Evolutionary conservation across 2,888 invertebrate genomes (phyloP).

Genomic region (Uropetala carovei): DNA sequence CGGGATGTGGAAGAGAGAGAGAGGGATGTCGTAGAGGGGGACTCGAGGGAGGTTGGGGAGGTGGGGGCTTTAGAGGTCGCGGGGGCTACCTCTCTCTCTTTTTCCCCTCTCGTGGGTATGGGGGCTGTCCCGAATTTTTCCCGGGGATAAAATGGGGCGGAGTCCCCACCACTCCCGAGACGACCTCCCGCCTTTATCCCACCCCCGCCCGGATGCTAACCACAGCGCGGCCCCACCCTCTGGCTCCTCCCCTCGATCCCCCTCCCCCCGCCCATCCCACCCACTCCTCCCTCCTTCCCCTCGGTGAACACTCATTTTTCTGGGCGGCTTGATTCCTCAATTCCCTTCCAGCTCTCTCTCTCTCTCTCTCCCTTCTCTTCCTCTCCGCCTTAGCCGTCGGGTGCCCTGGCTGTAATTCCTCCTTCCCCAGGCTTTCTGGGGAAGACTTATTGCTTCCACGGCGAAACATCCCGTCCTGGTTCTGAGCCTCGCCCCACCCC

Average conservation of each 20-base stretch:
- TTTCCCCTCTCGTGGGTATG: background rate
- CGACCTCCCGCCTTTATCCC: background rate
- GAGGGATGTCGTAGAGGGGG: too few relatives aligned
- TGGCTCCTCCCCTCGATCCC: background rate
- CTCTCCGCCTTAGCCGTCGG: constrained; percentile 24
- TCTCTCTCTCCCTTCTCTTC: background rate
- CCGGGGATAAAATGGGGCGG: constrained; percentile 32
- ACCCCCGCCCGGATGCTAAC: background rate
- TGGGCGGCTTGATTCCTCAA: constrained; percentile 35
- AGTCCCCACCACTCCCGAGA: constrained; percentile 8
- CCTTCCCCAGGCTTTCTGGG: constrained; percentile 12
- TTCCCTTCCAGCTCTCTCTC: background rate
- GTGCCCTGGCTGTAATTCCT: constrained; percentile 20
- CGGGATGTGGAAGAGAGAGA: too few relatives aligned
- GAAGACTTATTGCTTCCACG: constrained; percentile 28
- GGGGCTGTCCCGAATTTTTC: constrained; percentile 23
- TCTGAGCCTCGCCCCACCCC: background rate
- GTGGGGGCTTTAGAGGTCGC: background rate
- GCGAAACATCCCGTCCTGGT: constrained; percentile 31
- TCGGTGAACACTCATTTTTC: constrained; percentile 22
- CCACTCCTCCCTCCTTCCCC: background rate
- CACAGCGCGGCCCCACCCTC: constrained; percentile 11
- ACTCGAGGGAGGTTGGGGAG: too few relatives aligned
- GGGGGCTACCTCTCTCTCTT: background rate
- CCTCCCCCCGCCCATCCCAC: background rate